A percentile compares a stretch with the other conserved stretches of the same genome.
phyloP scores from a whole-genome alignment of 2,113 vertebrate genomes.

The Limanda limanda region DNA sequence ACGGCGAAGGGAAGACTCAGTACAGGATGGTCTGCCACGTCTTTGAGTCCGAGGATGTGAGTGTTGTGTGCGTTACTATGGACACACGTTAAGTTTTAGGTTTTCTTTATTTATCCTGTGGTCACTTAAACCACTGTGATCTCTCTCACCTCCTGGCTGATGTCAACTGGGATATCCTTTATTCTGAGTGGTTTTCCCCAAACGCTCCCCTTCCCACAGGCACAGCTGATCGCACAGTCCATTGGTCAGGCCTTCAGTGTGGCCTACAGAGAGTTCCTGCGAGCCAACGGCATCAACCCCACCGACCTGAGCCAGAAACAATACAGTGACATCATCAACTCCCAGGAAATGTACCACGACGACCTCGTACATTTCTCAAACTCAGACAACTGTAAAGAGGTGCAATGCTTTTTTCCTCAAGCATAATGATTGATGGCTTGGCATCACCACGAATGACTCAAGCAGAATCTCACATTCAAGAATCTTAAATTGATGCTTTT shows the following conservation, averaged over 20 bases:
- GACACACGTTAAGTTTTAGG: neutral
- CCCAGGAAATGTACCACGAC: conserved; percentile 99
- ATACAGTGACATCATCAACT: conserved; percentile 98
- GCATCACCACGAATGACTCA: neutral
- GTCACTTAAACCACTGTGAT: conserved; percentile 21
- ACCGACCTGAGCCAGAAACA: conserved; percentile 99
- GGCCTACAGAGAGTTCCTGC: conserved; percentile 97
- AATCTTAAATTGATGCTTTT: neutral
- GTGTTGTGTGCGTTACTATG: conserved; percentile 63
- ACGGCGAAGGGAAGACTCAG: conserved; percentile 91
- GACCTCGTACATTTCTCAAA: conserved; percentile 99
- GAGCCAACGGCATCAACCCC: conserved; percentile 98
- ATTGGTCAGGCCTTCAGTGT: conserved; percentile 99
- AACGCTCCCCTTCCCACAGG: conserved; percentile 79
- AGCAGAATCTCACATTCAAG: neutral
- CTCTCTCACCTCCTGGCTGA: conserved; percentile 45
- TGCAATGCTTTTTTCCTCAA: conserved; percentile 52
- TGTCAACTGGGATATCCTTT: conserved; percentile 48
- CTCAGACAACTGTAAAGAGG: conserved; percentile 99
- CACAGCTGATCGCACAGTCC: conserved; percentile 98
- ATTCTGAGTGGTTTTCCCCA: conserved; percentile 46
- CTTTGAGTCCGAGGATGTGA: conserved; percentile 98
- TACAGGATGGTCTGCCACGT: conserved; percentile 99
- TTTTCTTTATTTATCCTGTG: neutral
- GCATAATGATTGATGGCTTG: conserved; percentile 23